Base-by-base conservation (phyloP, 1,140 invertebrate species). In the Drosophila jambulina region DNA sequence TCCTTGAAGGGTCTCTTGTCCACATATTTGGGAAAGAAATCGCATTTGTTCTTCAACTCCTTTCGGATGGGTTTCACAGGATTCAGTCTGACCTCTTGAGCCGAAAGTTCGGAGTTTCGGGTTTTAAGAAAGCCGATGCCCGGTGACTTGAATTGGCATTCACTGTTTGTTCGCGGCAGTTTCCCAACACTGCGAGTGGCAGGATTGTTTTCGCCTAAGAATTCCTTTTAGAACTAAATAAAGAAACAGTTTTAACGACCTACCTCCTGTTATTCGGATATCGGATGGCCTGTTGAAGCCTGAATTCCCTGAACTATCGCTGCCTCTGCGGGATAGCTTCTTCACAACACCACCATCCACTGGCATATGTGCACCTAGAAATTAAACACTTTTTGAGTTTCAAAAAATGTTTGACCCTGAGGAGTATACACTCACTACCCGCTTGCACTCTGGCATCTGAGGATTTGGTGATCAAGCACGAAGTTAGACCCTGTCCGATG, bases 161-260 rank as follows among this genome's bases (percentile, higher is more conserved):
- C 86, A 45, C 85, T 88, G 62, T 90, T 74, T 12, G 84, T 85
- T 10, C 77, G 78, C 0, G 84, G 80, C 34, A 85, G 19, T 63
- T 63, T 76, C 0, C 60, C 65, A 4, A 75, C 78, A 12, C 61
- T 63, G 0, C 86, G 53, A 38, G n/a, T 1, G 9, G 9, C 4
- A 3, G 53, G 53, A 56, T 56, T 36, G 15, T 38, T 54, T 25
- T 23, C 53, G 34, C 53, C 53, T 56, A 6, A 0, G 2, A 54
- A 51, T 51, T 25, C 0, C 9, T 17, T 48, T 29, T 32, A 3
- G 1, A 51, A 29, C 2, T 0, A 29, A 21, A 4, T 32, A 15
- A 15, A 8, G 8, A 7, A 34, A 38, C 12, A 9, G 6, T 23
- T 4, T 7, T 15, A 0, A 12, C 9, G 2, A 12, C 53, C 15